Evolutionary conservation across 2,113 vertebrate species (phyloP), one percentile per base, ranked within the genome.

Genomic region (Hylia prasina): DNA sequence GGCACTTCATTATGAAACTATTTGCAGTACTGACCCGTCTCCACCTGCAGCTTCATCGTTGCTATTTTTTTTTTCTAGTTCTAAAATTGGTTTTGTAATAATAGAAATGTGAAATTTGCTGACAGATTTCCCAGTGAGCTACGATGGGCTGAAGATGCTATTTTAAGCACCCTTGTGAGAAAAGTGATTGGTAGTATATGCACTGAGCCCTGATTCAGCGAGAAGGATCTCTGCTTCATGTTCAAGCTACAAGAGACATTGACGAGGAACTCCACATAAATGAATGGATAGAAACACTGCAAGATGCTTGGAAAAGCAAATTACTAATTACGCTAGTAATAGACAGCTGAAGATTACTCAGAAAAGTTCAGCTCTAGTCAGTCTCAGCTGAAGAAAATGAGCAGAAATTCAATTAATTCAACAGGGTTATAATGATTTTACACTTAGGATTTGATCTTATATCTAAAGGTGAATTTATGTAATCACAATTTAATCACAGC

Each of bases 61-160:
- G 35, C 72, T 86, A 15, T 65, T 73, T 80, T 72, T 81, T 81
- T 82, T 89, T 58, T 2, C 68, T 83, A 42, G 40, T 84, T 89
- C 93, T 93, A 87, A 92, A 90, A 90, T 87, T 90, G 64, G 56
- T 75, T 80, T 83, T 63, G 51, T 92, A 96, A 96, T 92, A 96
- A 96, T 68, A 93, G 93, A 92, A 92, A 89, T 0, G 18, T 71
- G 56, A 93, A 89, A 95, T 92, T 89, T 94, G 85, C 96, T 96
- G 96, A 97, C 90, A 94, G 93, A 88, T 94, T 95, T 95, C 88
- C 94, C 93, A 92, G 68, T 68, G 85, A 93, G 69, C 90, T 81
- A 24, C 1, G 3, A 80, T 45, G 76, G 76, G 89, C 60, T 95
- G 68, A 90, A 77, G 60, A 56, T 92, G 80, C 90, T 96, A 94